Base-by-base conservation (phyloP, 2,888 invertebrate genomes). In the Dione vanillae region DNA sequence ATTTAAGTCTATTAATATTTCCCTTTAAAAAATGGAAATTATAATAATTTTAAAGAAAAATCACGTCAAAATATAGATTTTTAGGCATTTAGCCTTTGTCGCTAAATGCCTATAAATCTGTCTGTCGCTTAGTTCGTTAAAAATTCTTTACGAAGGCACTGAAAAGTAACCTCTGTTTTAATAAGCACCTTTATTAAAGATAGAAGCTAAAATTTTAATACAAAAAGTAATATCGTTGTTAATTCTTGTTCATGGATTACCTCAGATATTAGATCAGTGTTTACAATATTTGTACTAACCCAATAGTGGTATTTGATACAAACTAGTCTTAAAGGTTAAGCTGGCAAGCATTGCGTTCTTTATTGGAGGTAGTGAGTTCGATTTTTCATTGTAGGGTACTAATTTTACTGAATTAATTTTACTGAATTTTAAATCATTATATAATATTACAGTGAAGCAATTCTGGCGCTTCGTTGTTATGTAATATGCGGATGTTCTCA, bases 171-270 rank as follows among this genome's bases (percentile, higher is more conserved):
- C 56, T 70, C 65, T 52, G 67, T 70, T 72, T 72, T 69, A 72
- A 67, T 72, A 70, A 66, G 43, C 10, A 69, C 27, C 35, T 65
- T 68, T 61, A 68, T 69, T 71, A 45, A 59, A 59, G 59, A 20
- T 51, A 65, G 61, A 52, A 58, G n/a, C 66, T 61, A 72, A 69
- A 62, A 61, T 72, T 72, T 72, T 70, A 66, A 72, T 72, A 69
- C 62, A 69, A 61, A 68, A 62, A n/a, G 65, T 61, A 65, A 70
- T 62, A 62, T 61, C 43, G 51, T 45, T 51, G 43, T 69, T 66
- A 62, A 62, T 54, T 45, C 54, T 65, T 40, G 47, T 56, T 61
- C 62, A 12, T 16, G 59, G 45, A 27, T 56, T 43, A 64, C 43
- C 43, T 62, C 37, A 56, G 62, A 66, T 43, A 58, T 72, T 64